Percentiles rank a stretch among this genome's conserved stretches.
These are phyloP conservation scores for Hydrolagus affinis DNA, from an alignment of 2,113 vertebrate genomes.

Conservation along the genomic window DNA sequence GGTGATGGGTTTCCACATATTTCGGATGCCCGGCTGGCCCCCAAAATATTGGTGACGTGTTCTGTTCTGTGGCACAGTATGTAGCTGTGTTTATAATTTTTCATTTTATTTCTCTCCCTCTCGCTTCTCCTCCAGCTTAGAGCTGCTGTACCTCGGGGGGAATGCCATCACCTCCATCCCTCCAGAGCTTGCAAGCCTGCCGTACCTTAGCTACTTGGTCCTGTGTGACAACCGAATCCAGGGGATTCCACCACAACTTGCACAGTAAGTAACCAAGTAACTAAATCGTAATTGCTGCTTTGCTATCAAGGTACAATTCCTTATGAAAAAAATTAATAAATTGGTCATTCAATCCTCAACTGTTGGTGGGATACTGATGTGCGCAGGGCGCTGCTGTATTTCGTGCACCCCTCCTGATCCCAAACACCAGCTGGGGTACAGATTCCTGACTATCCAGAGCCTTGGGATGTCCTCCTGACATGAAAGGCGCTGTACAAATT, in stretches of 20 bases:
- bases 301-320: background rate
- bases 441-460: too few relatives aligned
- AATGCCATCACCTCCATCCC: slow-evolving; percentile 90
- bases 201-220: slow-evolving; percentile 80
- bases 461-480: too few relatives aligned
- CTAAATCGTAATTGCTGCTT: background rate
- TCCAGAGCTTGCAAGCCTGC: slow-evolving; percentile 83
- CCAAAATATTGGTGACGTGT: too few relatives aligned
- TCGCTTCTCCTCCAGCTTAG: slow-evolving; percentile 62
- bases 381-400: too few relatives aligned
- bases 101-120: slow-evolving; percentile 25
- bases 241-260: slow-evolving; percentile 87
- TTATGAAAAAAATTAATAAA: background rate
- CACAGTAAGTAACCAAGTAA: slow-evolving; percentile 66
- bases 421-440: too few relatives aligned
- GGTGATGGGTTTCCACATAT: too few relatives aligned
- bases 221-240: slow-evolving; percentile 97
- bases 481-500: too few relatives aligned
- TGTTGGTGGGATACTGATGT: too few relatives aligned
- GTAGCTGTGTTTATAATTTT: slow-evolving; percentile 27
- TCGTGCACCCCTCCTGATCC: too few relatives aligned
- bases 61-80: background rate
- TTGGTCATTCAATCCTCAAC: background rate
- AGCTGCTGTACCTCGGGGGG: slow-evolving; percentile 89
- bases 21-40: too few relatives aligned